Evolutionary conservation across 2,797 vertebrate species (phyloP), one percentile per base, ranked within the genome.

Genomic region (Lateolabrax maculatus): DNA sequence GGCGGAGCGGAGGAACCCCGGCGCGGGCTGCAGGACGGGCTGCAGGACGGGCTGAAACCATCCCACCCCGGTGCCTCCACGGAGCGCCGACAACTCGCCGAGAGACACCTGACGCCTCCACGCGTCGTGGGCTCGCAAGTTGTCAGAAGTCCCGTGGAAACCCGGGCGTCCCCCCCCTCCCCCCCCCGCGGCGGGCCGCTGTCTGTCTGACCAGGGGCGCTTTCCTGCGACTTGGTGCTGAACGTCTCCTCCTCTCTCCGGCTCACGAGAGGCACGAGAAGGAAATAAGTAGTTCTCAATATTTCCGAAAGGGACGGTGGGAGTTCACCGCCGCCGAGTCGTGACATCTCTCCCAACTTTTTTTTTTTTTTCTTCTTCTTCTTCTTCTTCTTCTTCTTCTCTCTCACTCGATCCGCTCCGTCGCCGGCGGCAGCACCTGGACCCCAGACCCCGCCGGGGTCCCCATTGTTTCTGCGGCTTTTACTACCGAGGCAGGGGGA

Each of bases 171-270:
- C 21, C 34, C 66, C 31, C 71, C 56, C 51, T 52, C 63, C 6
- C 65, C 76, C 73, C 19, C 34, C 56, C n/a, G n/a, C n/a, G n/a
- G n/a, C n/a, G n/a, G 76, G 80, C 60, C 57, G 76, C 86, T 72
- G 70, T 71, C 51, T 73, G 77, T 60, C 77, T 86, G 91, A 92
- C 93, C 90, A 94, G 90, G 85, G 95, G 94, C 93, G 95, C 95
- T 96, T 95, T 96, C 95, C 95, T 94, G 95, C 77, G 80, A 91
- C 89, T 94, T 92, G 94, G 95, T 96, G 95, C 95, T 96, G 95
- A 96, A 96, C 93, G 90, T 75, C 68, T 93, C 92, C 87, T 87
- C 91, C 92, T 92, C 86, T 88, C 87, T 6, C 70, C 79, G 81
- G 85, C 89, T 88, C 87, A 39, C 85, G 84, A 88, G 85, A 49